Evolutionary conservation across 2,113 vertebrate species (phyloP).

Genomic region (Lophius piscatorius): DNA sequence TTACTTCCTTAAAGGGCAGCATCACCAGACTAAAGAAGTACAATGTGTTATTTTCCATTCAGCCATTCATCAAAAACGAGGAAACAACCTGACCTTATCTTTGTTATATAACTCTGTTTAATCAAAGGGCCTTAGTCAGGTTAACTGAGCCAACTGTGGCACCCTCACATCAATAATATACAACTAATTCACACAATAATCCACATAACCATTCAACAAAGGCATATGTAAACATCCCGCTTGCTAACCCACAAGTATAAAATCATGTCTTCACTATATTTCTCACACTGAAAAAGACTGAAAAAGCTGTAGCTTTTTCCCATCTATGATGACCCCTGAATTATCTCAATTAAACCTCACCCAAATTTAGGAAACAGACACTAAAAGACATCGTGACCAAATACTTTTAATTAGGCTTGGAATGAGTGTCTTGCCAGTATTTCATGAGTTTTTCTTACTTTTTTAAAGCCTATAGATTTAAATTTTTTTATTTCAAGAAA

Average conservation of each 20-base stretch:
- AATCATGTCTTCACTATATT: constrained; percentile 19
- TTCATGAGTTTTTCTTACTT: no score
- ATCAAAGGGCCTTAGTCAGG: constrained; percentile 5
- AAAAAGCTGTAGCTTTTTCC: no score
- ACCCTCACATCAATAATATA: constrained; percentile 35
- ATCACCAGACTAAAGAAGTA: constrained; percentile 7
- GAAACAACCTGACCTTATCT: not conserved
- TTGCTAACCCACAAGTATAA: constrained; percentile 4
- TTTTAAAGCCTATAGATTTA: no score
- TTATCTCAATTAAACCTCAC: no score
- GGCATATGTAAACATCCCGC: not conserved
- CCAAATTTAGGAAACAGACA: no score
- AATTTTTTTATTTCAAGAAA: no score
- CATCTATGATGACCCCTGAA: no score
- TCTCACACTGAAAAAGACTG: not conserved
- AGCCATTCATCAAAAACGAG: constrained; percentile 17
- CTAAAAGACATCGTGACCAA: no score
- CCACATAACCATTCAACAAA: no score
- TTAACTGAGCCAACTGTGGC: no score
- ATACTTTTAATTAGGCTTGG: no score
- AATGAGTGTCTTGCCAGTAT: no score
- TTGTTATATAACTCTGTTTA: constrained; percentile 47
- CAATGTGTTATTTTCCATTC: constrained; percentile 40
- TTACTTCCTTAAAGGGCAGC: constrained; percentile 23
- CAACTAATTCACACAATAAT: constrained; percentile 13